Conservation (phyloP, 2,113 vertebrate genomes). For the Pica pica region DNA sequence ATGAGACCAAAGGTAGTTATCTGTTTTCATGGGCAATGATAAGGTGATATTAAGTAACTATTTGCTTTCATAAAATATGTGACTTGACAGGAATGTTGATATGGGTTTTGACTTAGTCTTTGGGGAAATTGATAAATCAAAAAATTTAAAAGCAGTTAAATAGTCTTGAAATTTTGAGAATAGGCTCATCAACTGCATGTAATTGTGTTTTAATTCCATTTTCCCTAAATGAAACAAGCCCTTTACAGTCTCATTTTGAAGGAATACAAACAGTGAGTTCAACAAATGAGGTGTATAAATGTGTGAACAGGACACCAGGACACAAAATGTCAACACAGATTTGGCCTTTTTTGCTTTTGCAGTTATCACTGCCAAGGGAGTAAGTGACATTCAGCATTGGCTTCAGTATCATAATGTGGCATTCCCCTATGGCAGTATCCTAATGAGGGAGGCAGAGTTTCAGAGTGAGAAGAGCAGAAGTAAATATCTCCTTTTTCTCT, state of each 20-base stretch:
- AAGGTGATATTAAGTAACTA: neutral
- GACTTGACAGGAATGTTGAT: neutral
- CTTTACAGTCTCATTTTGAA: neutral
- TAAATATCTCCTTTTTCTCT: neutral
- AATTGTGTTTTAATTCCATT: neutral
- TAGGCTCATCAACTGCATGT: neutral
- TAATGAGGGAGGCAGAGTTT: neutral
- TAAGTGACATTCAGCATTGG: neutral
- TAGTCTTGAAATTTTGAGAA: neutral
- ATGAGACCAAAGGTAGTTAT: neutral
- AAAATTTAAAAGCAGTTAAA: neutral
- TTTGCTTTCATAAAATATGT: neutral
- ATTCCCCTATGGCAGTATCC: neutral
- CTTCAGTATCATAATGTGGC: neutral
- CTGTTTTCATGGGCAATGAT: neutral
- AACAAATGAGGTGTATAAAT: neutral
- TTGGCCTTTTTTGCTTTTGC: neutral
- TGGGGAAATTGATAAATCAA: neutral
- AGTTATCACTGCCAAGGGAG: neutral
- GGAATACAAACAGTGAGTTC: neutral
- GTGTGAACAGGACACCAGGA: neutral
- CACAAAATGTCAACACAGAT: neutral
- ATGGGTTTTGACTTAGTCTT: neutral
- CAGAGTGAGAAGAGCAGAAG: neutral
- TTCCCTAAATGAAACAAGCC: neutral